Evolutionary conservation across 2,113 vertebrate genomes (phyloP), one percentile per base, ranked within the genome.

Genomic region (Trogon surrucura): DNA sequence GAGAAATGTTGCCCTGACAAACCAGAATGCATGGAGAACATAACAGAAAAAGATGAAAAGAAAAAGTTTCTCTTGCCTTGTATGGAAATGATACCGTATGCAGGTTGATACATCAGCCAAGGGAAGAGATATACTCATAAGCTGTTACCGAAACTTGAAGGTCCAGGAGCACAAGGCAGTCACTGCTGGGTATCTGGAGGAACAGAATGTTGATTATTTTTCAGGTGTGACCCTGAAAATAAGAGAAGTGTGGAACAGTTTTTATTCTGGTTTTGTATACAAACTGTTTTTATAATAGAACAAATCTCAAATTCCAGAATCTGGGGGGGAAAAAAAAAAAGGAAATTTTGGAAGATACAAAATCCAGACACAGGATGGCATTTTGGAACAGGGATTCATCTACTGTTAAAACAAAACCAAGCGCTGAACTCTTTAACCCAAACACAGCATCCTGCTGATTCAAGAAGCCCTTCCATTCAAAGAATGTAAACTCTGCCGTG

Each of bases 391-490:
- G 0, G 0, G 45, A 64, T 86, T 69, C 11, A 30, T 61, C 60
- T 70, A 16, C 47, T 64, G 10, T 70, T 83, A 30, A 85, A 94
- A 10, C 38, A 89, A 96, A 91, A 65, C 75, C 85, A 91, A 93
- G 87, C 72, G 83, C 20, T 95, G 96, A 96, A 93, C 80, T 84
- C 73, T 90, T 88, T 94, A 85, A 93, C 73, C 80, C 57, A 85
- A 0, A 17, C n/a, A 16, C 19, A 48, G 75, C 3, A 71, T 80
- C 90, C 80, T 0, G 36, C 92, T 91, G 91, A 81, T 84, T 94
- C 86, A 77, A 96, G 85, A 72, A 93, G 54, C 18, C 14, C 50
- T 32, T 94, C 51, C 41, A 67, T 82, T 61, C 84, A 86, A 95
- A 81, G 95, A 96, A 95, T 88, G 82, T 75, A 88, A 95, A 97